Percentiles rank a stretch among this genome's conserved stretches.
Evolutionary conservation across 2,797 vertebrate species (phyloP).

Genomic region (Sebastes oblongus): DNA sequence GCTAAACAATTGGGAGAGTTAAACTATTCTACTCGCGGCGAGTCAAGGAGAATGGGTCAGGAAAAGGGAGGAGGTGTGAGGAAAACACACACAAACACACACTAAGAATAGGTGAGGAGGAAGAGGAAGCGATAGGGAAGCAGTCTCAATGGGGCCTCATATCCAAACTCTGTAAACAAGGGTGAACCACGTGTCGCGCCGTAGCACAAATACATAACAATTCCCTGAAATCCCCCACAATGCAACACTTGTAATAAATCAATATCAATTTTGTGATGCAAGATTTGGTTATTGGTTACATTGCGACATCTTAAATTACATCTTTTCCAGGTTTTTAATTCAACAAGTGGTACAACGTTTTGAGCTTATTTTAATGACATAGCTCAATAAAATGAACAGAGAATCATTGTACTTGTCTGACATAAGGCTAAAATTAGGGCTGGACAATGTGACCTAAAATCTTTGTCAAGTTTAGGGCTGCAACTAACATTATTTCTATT

Average conservation of each 20-base stretch:
- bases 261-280: not conserved
- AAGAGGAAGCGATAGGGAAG: constrained; percentile 71
- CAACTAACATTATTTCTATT: not conserved
- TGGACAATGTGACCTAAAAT: too few relatives aligned
- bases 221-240: constrained; percentile 7
- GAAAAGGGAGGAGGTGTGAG: constrained; percentile 67
- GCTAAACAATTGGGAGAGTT: constrained; percentile 46
- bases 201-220: constrained; percentile 38
- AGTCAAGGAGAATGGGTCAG: constrained; percentile 56
- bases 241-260: not conserved
- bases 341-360: not conserved
- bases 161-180: constrained; percentile 67
- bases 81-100: constrained; percentile 46
- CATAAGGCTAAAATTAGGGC: too few relatives aligned
- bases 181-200: constrained; percentile 30
- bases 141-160: constrained; percentile 45
- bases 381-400: not conserved
- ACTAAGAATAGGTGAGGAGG: constrained; percentile 69
- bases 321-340: not conserved
- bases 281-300: not conserved
- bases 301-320: not conserved
- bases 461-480: not conserved
- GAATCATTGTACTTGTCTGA: not conserved
- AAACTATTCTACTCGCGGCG: constrained; percentile 22
- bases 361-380: not conserved